Conservation (phyloP, 1,140 invertebrate genomes). For the Drosophila navojoa region DNA sequence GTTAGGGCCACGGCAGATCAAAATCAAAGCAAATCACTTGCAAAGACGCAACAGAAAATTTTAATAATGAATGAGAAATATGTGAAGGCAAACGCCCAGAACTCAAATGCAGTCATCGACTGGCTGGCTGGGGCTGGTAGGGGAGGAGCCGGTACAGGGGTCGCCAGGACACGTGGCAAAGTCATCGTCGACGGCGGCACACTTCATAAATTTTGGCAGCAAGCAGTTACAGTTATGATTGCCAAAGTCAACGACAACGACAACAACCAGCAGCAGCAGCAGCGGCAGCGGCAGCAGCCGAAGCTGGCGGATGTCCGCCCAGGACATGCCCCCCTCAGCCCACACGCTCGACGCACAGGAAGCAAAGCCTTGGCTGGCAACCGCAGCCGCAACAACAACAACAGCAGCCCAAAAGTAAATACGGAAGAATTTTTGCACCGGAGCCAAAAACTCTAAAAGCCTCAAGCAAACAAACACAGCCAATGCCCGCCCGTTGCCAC, state of each 20-base stretch:
- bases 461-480: slow-evolving; percentile 59
- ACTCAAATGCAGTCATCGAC: slow-evolving; percentile 64
- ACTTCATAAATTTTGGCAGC: slow-evolving; percentile 80
- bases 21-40: slow-evolving; percentile 80
- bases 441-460: slow-evolving; percentile 52
- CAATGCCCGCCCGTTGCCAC: slow-evolving; percentile 17
- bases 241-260: slow-evolving; percentile 71
- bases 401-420: slow-evolving; percentile 57
- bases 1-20: slow-evolving; percentile 22
- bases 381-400: slow-evolving; percentile 36
- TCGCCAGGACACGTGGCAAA: slow-evolving; percentile 43
- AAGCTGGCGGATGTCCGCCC: slow-evolving; percentile 26
- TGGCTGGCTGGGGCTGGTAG: neutral
- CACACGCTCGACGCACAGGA: slow-evolving; percentile 37
- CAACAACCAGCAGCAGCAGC: slow-evolving; percentile 27
- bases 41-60: slow-evolving; percentile 38
- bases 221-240: slow-evolving; percentile 83
- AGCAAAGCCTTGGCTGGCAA: slow-evolving; percentile 74
- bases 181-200: slow-evolving; percentile 73
- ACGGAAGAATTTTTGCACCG: slow-evolving; percentile 54
- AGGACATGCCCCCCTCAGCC: slow-evolving; percentile 1
- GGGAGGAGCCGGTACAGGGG: neutral
- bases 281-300: slow-evolving; percentile 1
- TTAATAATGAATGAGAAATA: slow-evolving; percentile 68
- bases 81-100: slow-evolving; percentile 59